Evolutionary conservation across 2,888 invertebrate genomes (phyloP).

Genomic region (Euphydryas editha): DNA sequence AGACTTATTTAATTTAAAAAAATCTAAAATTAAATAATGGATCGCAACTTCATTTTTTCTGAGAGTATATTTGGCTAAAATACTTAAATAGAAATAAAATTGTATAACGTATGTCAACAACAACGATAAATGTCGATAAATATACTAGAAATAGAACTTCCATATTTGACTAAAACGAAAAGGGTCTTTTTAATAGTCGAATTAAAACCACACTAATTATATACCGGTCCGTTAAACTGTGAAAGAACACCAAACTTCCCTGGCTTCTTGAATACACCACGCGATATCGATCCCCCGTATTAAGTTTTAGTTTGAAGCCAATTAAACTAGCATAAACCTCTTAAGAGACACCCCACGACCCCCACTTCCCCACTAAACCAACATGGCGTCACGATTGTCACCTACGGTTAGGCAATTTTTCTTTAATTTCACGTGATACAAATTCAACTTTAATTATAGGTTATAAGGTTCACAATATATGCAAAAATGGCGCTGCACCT

Average conservation of each 20-base stretch:
- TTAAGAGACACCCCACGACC: slow-evolving; percentile 74
- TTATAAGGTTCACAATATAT: slow-evolving; percentile 45
- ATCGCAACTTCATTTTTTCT: no score
- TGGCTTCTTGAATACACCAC: slow-evolving; percentile 65
- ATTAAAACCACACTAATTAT: slow-evolving; percentile 41
- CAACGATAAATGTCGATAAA: background rate
- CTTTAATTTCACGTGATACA: slow-evolving; percentile 35
- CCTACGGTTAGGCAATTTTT: slow-evolving; percentile 63
- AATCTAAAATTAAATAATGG: no score
- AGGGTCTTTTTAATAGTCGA: slow-evolving; percentile 32
- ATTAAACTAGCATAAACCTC: slow-evolving; percentile 78
- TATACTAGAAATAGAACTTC: background rate
- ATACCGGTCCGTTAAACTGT: slow-evolving; percentile 40
- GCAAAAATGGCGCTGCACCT: slow-evolving; percentile 55
- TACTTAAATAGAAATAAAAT: no score
- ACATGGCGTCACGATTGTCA: slow-evolving; percentile 82
- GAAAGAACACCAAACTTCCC: slow-evolving; percentile 49
- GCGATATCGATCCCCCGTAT: slow-evolving; percentile 61
- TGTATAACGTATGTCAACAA: background rate
- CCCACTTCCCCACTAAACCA: slow-evolving; percentile 72
- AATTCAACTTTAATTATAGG: slow-evolving; percentile 46
- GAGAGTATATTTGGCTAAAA: no score
- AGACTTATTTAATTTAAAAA: no score
- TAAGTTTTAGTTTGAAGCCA: slow-evolving; percentile 73
- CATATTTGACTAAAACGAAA: slow-evolving; percentile 7